Base-by-base conservation (phyloP, 2,113 vertebrate species). In the Nematolebias whitei region DNA sequence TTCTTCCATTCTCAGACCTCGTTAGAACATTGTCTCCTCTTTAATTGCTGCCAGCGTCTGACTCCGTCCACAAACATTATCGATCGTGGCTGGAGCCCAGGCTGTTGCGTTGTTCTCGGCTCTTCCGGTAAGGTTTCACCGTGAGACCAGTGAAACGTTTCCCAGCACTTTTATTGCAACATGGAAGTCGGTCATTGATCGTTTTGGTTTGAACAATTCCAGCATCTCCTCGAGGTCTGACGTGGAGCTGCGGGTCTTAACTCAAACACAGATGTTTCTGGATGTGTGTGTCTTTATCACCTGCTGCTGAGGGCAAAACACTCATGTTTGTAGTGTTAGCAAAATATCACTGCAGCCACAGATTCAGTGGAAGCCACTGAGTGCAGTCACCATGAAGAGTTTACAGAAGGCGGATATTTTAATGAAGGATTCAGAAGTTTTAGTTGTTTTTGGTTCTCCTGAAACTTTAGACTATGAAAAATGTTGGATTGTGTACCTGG, bases 21-120 rank as follows among this genome's bases (percentile, higher is more conserved):
- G 62, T 55, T 61, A 65, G 75, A 72, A 32, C 54, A 66, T 69
- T 59, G 71, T 66, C 74, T 74, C 24, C 26, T 35, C 70, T 82
- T 72, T 85, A 82, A 85, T 80, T 82, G 68, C 58, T 48, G 68
- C 38, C 56, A 44, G 73, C 40, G 57, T 65, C 68, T 55, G 44
- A 52, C 54, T 76, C n/a, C 1, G 44, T 47, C 78, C 69, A 76
- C 72, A 82, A 82, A 70, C 69, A 19, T 77, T 83, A 86, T 82
- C 71, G 83, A 89, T 85, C 43, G 35, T 50, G 18, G 4, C 73
- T 57, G 5, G n/a, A 82, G 74, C 61, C 35, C 14, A 71, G 76
- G 57, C 71, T 82, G 13, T 74, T 20, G 47, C 4, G 20, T 60
- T 60, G 67, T 11, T 35, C 43, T 41, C 55, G 41, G 57, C 60